phyloP scores from a whole-genome alignment of 2,797 vertebrate genomes.

The Cephalopachus bancanus region DNA sequence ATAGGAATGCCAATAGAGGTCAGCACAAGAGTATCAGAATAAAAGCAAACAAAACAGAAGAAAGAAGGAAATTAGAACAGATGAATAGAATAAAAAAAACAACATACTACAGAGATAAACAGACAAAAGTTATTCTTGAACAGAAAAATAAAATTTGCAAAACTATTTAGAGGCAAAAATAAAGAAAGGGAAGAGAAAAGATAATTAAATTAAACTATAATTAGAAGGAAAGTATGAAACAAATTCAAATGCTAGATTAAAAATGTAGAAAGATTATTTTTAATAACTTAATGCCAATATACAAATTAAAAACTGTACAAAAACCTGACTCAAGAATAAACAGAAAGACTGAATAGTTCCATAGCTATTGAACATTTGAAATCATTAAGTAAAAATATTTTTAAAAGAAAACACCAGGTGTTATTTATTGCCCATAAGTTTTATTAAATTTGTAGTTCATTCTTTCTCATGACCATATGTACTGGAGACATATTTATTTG shows the following conservation, averaged over 20 bases:
- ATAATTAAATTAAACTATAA: conserved; percentile 25
- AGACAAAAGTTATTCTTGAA: conserved; percentile 37
- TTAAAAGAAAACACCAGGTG: conserved; percentile 55
- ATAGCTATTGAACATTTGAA: conserved; percentile 19
- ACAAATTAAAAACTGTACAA: background rate
- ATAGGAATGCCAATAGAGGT: background rate
- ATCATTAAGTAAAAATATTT: conserved; percentile 62
- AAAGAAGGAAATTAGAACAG: conserved; percentile 45
- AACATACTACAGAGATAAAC: background rate
- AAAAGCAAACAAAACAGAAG: conserved; percentile 46
- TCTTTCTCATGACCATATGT: background rate
- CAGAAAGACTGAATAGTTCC: background rate
- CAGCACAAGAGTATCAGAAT: background rate
- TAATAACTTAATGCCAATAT: conserved; percentile 19
- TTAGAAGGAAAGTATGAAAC: conserved; percentile 39
- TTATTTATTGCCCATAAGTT: conserved; percentile 52
- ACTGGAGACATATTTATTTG: background rate
- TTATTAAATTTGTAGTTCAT: background rate
- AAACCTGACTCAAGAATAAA: conserved; percentile 31
- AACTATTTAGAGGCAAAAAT: conserved; percentile 34
- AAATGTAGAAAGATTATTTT: conserved; percentile 56
- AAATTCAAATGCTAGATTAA: background rate
- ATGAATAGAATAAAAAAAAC: background rate
- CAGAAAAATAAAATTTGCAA: conserved; percentile 14
- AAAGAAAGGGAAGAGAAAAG: background rate